phyloP scores from a whole-genome alignment of 2,888 invertebrate species.

The Lasioglossum vierecki region DNA sequence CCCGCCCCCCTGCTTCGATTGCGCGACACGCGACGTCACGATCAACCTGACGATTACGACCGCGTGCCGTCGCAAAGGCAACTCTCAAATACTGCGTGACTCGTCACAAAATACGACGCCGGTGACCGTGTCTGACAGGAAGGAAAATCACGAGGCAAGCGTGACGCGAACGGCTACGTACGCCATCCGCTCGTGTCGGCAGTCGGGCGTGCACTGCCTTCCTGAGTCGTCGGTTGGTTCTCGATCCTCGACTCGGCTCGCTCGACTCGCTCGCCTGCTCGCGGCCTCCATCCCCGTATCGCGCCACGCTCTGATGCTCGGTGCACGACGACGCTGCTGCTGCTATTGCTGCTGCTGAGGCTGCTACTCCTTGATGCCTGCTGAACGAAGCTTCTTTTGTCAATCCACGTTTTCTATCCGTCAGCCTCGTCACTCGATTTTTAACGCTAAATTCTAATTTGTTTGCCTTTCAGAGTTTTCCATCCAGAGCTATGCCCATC shows the following conservation, averaged over 20 bases:
- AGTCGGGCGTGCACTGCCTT: slow-evolving; percentile 83
- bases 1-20: not conserved
- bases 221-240: slow-evolving; percentile 69
- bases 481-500: not conserved
- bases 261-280: slow-evolving; percentile 54
- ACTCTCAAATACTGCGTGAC: slow-evolving; percentile 57
- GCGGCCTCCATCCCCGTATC: slow-evolving; percentile 64
- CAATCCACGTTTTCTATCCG: not conserved
- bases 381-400: slow-evolving; percentile 22
- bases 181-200: slow-evolving; percentile 83
- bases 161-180: slow-evolving; percentile 73
- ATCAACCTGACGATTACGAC: slow-evolving; percentile 22
- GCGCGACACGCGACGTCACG: slow-evolving; percentile 48
- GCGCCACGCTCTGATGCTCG: slow-evolving; percentile 37
- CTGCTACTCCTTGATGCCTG: not conserved
- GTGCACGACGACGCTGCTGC: slow-evolving; percentile 28
- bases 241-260: slow-evolving; percentile 71
- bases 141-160: slow-evolving; percentile 73
- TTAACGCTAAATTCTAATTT: not conserved
- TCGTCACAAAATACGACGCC: slow-evolving; percentile 65
- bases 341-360: not conserved
- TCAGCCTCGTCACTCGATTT: not conserved
- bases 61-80: slow-evolving; percentile 46
- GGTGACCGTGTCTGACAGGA: slow-evolving; percentile 68
- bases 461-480: too few species aligned